These are phyloP conservation scores for Botia almorhae DNA, from an alignment of 2,797 vertebrate species.

Conservation along the genomic window DNA sequence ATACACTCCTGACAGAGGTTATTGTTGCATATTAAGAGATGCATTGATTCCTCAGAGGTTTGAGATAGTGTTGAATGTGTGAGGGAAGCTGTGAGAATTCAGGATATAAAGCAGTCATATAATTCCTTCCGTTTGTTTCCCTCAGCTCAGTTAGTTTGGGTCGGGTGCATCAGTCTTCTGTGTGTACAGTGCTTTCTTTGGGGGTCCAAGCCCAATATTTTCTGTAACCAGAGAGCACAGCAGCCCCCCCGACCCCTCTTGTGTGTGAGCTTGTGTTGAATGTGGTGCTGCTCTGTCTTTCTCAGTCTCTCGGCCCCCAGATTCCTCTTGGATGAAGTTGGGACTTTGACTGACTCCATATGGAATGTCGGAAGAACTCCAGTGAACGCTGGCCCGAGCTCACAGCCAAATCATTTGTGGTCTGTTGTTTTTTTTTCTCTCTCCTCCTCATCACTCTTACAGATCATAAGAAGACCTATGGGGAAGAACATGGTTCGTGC, in stretches of 20 bases:
- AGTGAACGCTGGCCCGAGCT: slow-evolving; percentile 78
- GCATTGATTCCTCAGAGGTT: slow-evolving; percentile 32
- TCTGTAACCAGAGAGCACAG: slow-evolving; percentile 71
- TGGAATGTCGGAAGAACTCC: slow-evolving; percentile 81
- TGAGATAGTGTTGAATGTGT: slow-evolving; percentile 15
- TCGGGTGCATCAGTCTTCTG: slow-evolving; percentile 54
- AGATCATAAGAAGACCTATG: slow-evolving; percentile 99
- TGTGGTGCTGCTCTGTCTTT: slow-evolving; percentile 63
- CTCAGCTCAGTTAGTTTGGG: slow-evolving; percentile 53
- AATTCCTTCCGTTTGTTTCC: slow-evolving; percentile 68
- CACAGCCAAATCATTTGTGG: slow-evolving; percentile 77
- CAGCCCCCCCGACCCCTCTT: slow-evolving; percentile 11
- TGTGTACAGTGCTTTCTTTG: slow-evolving; percentile 67
- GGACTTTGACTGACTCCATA: slow-evolving; percentile 80
- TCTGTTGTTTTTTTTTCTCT: slow-evolving; percentile 71
- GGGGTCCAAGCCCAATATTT: slow-evolving; percentile 79
- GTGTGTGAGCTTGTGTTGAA: slow-evolving; percentile 67
- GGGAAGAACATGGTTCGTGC: slow-evolving; percentile 99
- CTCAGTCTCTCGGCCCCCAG: slow-evolving; percentile 66
- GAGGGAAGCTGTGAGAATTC: slow-evolving; percentile 22
- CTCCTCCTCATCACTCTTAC: slow-evolving; percentile 67
- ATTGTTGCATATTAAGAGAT: slow-evolving; percentile 49
- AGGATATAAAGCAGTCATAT: slow-evolving; percentile 52
- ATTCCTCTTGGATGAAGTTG: slow-evolving; percentile 72
- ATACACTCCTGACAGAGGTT: slow-evolving; percentile 47